Percentiles rank a stretch among this genome's conserved stretches.
Evolutionary conservation across 2,797 vertebrate species (phyloP).

Genomic region (Antrozous pallidus): DNA sequence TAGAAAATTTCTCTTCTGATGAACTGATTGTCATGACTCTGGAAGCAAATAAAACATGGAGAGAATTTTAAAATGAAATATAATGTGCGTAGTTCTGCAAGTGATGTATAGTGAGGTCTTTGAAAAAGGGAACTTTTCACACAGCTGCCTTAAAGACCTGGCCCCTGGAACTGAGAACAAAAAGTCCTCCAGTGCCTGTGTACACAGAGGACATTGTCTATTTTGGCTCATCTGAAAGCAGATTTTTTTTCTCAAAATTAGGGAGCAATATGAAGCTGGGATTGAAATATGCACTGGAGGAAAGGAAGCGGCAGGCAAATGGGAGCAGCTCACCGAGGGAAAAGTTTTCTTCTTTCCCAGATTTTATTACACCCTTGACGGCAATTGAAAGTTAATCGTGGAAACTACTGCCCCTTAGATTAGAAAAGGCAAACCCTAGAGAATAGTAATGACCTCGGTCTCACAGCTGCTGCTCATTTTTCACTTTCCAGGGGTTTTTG

Average conservation of each 20-base stretch:
- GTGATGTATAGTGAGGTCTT: background rate
- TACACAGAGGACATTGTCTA: background rate
- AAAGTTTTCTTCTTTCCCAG: constrained; percentile 68
- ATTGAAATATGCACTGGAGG: constrained; percentile 16
- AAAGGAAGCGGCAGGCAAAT: constrained; percentile 33
- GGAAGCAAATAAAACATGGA: background rate
- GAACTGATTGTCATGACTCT: background rate
- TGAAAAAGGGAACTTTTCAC: background rate
- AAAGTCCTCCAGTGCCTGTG: background rate
- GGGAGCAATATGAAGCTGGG: background rate
- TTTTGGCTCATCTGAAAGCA: background rate
- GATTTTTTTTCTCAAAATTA: constrained; percentile 30
- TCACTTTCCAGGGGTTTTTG: constrained; percentile 48
- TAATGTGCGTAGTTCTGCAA: background rate
- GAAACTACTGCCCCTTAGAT: constrained; percentile 68
- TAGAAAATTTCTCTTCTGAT: background rate
- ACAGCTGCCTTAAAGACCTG: background rate
- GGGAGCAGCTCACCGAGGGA: constrained; percentile 43
- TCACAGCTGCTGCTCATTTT: constrained; percentile 70
- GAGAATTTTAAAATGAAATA: constrained; percentile 17
- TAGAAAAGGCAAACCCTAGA: constrained; percentile 54
- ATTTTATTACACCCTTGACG: constrained; percentile 69
- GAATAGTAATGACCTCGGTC: constrained; percentile 44
- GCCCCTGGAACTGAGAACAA: background rate
- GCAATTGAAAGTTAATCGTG: constrained; percentile 70